phyloP scores from a whole-genome alignment of 23 tunicate genomes.

The Styela clava region DNA sequence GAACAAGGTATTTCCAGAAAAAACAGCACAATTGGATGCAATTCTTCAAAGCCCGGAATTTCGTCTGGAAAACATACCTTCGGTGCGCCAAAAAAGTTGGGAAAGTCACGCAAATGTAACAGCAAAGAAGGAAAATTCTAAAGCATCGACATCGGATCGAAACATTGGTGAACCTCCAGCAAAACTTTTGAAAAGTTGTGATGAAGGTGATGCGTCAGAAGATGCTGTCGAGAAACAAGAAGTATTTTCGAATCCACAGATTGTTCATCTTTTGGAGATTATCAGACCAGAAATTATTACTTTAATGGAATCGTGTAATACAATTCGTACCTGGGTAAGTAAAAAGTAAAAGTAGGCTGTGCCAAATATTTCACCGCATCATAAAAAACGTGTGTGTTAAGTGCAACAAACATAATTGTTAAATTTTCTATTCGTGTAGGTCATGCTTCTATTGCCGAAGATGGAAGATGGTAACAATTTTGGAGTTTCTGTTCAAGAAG shows the following conservation, averaged over 20 bases:
- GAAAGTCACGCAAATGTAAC: constrained; percentile 19
- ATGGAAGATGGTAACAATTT: constrained; percentile 87
- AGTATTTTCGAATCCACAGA: constrained; percentile 21
- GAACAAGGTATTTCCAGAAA: constrained; percentile 40
- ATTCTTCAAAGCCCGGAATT: constrained; percentile 29
- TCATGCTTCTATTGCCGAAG: constrained; percentile 69
- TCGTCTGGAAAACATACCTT: constrained; percentile 25
- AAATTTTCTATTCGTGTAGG: constrained; percentile 31
- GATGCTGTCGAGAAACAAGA: neutral
- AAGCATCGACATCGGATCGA: neutral
- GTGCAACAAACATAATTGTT: too few species aligned
- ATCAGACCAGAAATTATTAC: constrained; percentile 45
- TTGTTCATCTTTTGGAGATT: constrained; percentile 22
- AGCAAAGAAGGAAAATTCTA: neutral
- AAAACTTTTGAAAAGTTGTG: neutral
- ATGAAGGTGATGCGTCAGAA: constrained; percentile 1
- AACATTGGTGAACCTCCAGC: constrained; percentile 12
- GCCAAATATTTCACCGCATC: neutral
- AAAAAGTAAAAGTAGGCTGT: too few species aligned
- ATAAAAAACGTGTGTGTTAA: too few species aligned
- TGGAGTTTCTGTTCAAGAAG: constrained; percentile 81
- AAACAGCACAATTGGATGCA: constrained; percentile 51
- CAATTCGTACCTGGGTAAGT: constrained; percentile 70
- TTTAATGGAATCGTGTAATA: constrained; percentile 52
- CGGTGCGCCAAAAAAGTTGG: constrained; percentile 42